Evolutionary conservation across 2,888 invertebrate species (phyloP).

Genomic region (Alitta virens): DNA sequence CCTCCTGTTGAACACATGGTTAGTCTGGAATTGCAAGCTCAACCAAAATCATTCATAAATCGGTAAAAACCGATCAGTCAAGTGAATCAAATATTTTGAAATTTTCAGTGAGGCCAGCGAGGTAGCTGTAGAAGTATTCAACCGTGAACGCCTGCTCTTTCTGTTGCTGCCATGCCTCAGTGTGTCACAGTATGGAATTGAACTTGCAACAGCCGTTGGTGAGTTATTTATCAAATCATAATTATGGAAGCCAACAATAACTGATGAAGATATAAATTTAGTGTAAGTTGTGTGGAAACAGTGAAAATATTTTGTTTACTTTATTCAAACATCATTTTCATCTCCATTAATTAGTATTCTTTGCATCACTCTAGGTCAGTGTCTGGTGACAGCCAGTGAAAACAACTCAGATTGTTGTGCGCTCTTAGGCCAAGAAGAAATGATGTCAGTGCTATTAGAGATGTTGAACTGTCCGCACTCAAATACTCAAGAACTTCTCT

Average conservation of each 20-base stretch:
- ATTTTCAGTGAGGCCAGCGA: constrained; percentile 59
- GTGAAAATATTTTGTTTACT: too few species aligned
- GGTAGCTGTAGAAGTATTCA: constrained; percentile 67
- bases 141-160: constrained; percentile 65
- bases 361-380: constrained; percentile 70
- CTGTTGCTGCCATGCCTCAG: constrained; percentile 66
- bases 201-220: constrained; percentile 55
- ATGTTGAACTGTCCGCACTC: constrained; percentile 8
- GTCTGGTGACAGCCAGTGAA: constrained; percentile 71
- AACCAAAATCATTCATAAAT: too few species aligned
- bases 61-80: too few species aligned
- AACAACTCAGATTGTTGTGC: constrained; percentile 66
- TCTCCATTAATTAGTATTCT: too few species aligned
- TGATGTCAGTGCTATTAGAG: constrained; percentile 20
- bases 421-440: constrained; percentile 61
- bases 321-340: too few species aligned
- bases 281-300: too few species aligned
- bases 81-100: too few species aligned
- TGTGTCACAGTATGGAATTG: constrained; percentile 62
- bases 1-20: constrained; percentile 70
- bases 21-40: too few species aligned
- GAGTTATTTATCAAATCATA: too few species aligned
- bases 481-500: constrained; percentile 8
- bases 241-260: too few species aligned
- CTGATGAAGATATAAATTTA: too few species aligned